Base-by-base conservation (phyloP, 1,140 invertebrate genomes). In the Acromyrmex echinatior region DNA sequence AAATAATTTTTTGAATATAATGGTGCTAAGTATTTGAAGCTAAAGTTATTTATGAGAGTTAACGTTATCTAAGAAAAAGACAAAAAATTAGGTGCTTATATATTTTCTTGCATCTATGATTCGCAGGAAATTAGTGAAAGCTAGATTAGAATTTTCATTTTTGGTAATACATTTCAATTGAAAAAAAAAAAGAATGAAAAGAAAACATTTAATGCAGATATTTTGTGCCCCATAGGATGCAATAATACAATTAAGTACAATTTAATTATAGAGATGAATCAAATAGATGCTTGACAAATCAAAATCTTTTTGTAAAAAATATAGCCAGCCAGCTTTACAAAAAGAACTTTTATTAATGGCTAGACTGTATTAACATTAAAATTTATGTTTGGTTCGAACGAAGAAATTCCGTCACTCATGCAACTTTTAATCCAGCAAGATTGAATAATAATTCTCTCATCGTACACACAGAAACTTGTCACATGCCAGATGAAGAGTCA, bases 1-100 rank as follows among this genome's bases (percentile, higher is more conserved):
- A 93, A 92, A 93, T 92, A 92, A 92, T 94, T 94, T 92, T 94
- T 92, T 93, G 86, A 93, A 65, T 84, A 91, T 86, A 93, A 93
- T 93, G 94, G 94, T 95, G 94, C 94, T 94, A 95, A 92, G 77
- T 93, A 88, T 92, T 93, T 93, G 85, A 92, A 90, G 91, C 62
- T 92, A 86, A 93, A 93, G 91, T 92, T 92, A 89, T 93, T 91
- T 94, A 94, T 92, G 89, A 92, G 87, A 92, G 90, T 94, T 94
- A 86, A 92, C 87, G 89, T 88, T 92, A 82, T 91, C 80, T 86
- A 84, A 88, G 79, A 86, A 88, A 73, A 82, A 84, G 62, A 58
- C 73, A 73, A 73, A 81, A 71, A 63, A 88, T 90, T 93, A 92
- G 92, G 90, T 94, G 93, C 93, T 94, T 89, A 88, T 93, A 91